phyloP scores from a whole-genome alignment of 1,140 invertebrate species.

The Heliconius melpomene region DNA sequence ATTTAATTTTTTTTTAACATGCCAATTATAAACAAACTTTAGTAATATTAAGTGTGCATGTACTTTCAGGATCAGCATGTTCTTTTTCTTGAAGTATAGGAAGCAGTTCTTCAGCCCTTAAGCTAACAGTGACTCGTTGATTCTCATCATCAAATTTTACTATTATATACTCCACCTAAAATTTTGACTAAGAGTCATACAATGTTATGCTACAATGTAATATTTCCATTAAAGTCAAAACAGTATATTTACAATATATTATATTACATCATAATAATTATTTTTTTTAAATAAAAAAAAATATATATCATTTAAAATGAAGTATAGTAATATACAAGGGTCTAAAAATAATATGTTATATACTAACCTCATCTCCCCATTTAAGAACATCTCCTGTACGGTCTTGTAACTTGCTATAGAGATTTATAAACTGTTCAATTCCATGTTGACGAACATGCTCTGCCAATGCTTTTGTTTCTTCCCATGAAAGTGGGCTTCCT shows the following conservation, averaged over 20 bases:
- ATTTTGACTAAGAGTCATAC: background rate
- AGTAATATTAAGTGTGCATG: background rate
- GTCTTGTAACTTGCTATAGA: constrained; percentile 92
- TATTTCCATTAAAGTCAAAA: too few species aligned
- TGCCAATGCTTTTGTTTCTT: constrained; percentile 95
- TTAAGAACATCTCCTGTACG: constrained; percentile 96
- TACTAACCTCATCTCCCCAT: constrained; percentile 97
- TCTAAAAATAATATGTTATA: background rate
- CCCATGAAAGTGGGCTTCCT: constrained; percentile 96
- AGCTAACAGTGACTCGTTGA: constrained; percentile 90
- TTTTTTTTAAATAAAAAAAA: too few species aligned
- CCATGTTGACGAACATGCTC: constrained; percentile 96
- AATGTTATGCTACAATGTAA: background rate
- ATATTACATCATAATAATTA: too few species aligned
- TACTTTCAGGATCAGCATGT: constrained; percentile 87
- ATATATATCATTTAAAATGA: too few species aligned
- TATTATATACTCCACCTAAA: constrained; percentile 96
- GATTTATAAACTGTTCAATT: constrained; percentile 95
- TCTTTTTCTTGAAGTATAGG: constrained; percentile 92
- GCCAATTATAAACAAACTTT: too few species aligned
- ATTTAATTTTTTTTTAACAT: too few species aligned
- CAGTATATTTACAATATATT: too few species aligned
- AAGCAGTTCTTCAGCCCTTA: constrained; percentile 91
- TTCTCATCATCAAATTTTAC: constrained; percentile 96
- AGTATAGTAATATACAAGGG: too few species aligned